These are phyloP conservation scores for Philypnodon macrostomus DNA, from an alignment of 2,797 vertebrate genomes.

Conservation along the genomic window DNA sequence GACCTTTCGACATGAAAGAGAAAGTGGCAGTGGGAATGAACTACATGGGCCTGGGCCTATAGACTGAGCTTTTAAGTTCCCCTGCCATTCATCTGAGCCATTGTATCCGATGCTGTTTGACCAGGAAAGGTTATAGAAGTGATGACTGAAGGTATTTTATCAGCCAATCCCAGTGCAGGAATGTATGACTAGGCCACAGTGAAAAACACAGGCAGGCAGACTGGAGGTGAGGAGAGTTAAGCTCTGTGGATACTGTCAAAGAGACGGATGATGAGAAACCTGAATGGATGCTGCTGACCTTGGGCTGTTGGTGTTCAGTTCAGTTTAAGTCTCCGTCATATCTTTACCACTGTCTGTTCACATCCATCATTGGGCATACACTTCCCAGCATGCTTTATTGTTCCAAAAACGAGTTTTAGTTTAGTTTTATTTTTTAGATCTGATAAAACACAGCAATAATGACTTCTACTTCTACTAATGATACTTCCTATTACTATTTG, in stretches of 20 bases:
- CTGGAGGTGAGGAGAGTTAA: constrained; percentile 26
- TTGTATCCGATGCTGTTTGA: constrained; percentile 8
- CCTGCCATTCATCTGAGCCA: no score
- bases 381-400: constrained; percentile 14
- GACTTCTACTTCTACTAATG: no score
- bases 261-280: constrained; percentile 61
- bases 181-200: constrained; percentile 27
- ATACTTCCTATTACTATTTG: constrained; percentile 17
- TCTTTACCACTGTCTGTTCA: constrained; percentile 24
- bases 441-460: no score
- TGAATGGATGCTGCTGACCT: constrained; percentile 52
- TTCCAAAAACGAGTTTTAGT: no score
- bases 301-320: constrained; percentile 35
- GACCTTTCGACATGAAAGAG: no score
- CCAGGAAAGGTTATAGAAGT: constrained; percentile 11
- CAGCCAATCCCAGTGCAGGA: constrained; percentile 17
- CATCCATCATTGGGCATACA: constrained; percentile 25
- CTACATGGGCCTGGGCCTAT: no score
- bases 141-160: constrained; percentile 26
- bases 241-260: constrained; percentile 31
- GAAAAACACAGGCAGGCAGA: constrained; percentile 10
- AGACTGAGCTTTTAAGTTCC: no score
- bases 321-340: constrained; percentile 23
- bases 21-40: no score
- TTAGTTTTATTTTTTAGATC: no score